Percentiles rank a stretch among this genome's conserved stretches.
These are phyloP conservation scores for Danio rerio DNA, from an alignment of 2,113 vertebrate genomes.

Conservation along the genomic window DNA sequence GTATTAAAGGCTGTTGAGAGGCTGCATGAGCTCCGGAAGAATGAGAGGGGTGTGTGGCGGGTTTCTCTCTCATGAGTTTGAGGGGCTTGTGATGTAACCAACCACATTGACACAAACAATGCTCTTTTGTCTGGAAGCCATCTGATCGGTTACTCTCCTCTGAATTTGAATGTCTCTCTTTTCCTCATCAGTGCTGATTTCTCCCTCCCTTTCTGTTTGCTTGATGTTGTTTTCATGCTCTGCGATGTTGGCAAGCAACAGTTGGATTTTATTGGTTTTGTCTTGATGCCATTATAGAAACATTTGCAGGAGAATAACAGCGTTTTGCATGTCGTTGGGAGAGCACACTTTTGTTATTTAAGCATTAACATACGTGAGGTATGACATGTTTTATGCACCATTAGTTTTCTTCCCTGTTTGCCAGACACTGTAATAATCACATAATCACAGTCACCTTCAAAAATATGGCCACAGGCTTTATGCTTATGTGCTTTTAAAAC, in stretches of 20 bases:
- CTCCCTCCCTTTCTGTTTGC: conserved; percentile 2
- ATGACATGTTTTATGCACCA: not conserved
- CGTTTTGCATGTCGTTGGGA: not conserved
- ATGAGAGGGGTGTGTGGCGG: not conserved
- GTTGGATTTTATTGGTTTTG: not conserved
- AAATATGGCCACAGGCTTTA: not conserved
- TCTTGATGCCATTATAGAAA: not conserved
- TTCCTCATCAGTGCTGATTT: conserved; percentile 2
- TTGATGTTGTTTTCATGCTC: conserved; percentile 35
- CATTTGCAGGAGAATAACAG: not conserved
- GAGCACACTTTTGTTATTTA: not conserved
- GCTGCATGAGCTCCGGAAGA: not conserved
- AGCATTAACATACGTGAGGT: not conserved
- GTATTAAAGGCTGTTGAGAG: conserved; percentile 40
- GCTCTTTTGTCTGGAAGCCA: conserved; percentile 35
- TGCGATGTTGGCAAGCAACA: conserved; percentile 3
- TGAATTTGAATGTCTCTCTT: conserved; percentile 45
- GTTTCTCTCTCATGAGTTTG: not conserved
- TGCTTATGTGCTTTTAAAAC: not conserved
- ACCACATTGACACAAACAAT: conserved; percentile 36
- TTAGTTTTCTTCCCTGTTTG: not conserved
- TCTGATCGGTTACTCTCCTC: conserved; percentile 32
- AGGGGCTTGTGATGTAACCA: conserved; percentile 28
- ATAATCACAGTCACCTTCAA: not conserved
- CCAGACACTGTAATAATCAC: not conserved